Evolutionary conservation across 2,888 invertebrate species (phyloP).

Genomic region (Alsophila aescularia): DNA sequence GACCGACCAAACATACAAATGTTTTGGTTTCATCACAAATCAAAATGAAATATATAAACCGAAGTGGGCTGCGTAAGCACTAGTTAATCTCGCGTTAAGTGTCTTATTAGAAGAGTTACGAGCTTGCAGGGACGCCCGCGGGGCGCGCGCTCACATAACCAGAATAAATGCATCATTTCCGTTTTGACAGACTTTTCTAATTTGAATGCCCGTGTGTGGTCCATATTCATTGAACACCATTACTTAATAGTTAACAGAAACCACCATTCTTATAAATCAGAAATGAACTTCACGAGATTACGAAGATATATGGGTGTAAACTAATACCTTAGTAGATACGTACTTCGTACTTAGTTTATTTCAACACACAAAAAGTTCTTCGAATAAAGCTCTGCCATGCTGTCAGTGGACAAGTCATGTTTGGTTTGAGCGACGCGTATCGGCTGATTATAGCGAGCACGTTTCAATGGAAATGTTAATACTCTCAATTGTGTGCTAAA

Average conservation of each 20-base stretch:
- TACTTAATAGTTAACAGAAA: constrained; percentile 60
- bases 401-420: constrained; percentile 41
- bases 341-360: constrained; percentile 20
- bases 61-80: constrained; percentile 70
- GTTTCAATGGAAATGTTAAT: constrained; percentile 78
- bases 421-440: constrained; percentile 56
- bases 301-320: constrained; percentile 49
- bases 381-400: constrained; percentile 35
- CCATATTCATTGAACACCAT: constrained; percentile 64
- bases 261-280: constrained; percentile 62
- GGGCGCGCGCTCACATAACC: constrained; percentile 62
- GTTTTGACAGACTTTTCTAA: constrained; percentile 76
- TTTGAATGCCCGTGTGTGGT: constrained; percentile 77
- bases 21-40: constrained; percentile 70
- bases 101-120: constrained; percentile 79
- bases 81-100: constrained; percentile 74
- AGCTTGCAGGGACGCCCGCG: constrained; percentile 75
- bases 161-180: constrained; percentile 78
- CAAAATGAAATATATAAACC: constrained; percentile 73
- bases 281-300: constrained; percentile 46
- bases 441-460: constrained; percentile 59
- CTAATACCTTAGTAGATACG: constrained; percentile 34
- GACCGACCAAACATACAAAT: constrained; percentile 49
- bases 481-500: constrained; percentile 77
- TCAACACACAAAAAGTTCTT: constrained; percentile 37